Evolutionary conservation across 2,113 vertebrate genomes (phyloP), one percentile per base, ranked within the genome.

Genomic region (Nycticryphes semicollaris): DNA sequence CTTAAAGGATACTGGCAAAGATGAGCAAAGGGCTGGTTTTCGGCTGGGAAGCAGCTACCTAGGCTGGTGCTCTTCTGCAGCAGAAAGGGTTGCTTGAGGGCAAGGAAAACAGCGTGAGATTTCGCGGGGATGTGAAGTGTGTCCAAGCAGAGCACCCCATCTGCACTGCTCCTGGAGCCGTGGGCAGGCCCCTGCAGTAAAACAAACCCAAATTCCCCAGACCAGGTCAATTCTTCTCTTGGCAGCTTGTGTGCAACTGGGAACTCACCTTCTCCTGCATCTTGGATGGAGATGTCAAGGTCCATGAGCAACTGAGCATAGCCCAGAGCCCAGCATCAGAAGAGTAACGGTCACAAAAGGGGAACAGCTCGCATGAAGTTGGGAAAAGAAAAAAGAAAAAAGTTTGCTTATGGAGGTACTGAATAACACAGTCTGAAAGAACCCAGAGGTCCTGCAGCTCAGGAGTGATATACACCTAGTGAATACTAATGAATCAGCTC

Each of bases 81-180:
- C 39, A 60, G 27, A 30, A 74, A 31, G 2, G 10, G 27, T 53
- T 15, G 12, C n/a, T 64, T 73, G 33, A 59, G 21, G 21, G 18
- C 28, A 12, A 62, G 60, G 35, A 39, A 88, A 76, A 7, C 31
- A 73, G 31, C 0, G 0, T 21, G 19, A 33, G 28, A n/a, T 75
- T 41, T 51, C 9, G 14, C 20, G 18, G 43, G 31, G 6, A 13
- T 33, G 23, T 7, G 7, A 80, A 73, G 5, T 5, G 14, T 15
- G 15, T 10, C 45, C 18, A 0, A 2, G 33, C n/a, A 47, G 45
- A 47, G 17, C 11, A 37, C 14, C 3, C 6, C 4, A 1, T 47
- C 51, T 76, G 30, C 43, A 9, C 12, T 62, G 9, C 41, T 67
- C 41, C 25, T 59, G 76, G 60, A 63, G 19, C 35, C 4, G 0